These are phyloP conservation scores for Gadopsis bispinosus DNA, from an alignment of 2,797 vertebrate species.

Conservation along the genomic window DNA sequence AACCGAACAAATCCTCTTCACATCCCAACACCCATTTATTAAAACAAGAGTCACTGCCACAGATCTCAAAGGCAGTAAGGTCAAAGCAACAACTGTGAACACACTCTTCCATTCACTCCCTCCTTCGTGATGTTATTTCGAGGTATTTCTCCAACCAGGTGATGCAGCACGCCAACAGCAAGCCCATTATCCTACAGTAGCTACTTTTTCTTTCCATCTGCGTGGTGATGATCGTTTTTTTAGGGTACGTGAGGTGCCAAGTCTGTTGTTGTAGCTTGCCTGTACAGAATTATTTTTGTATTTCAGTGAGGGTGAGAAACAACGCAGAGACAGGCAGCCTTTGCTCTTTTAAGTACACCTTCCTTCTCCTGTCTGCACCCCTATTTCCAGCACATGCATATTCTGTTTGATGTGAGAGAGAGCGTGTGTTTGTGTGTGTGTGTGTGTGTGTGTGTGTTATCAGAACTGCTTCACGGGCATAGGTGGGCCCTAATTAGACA, in stretches of 20 bases:
- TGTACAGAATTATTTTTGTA: constrained; percentile 67
- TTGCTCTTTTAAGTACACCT: constrained; percentile 39
- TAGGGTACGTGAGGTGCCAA: constrained; percentile 22
- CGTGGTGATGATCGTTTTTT: constrained; percentile 30
- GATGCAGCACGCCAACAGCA: constrained; percentile 11
- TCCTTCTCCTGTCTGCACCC: constrained; percentile 57
- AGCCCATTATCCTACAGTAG: constrained; percentile 26
- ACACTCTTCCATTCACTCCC: constrained; percentile 25
- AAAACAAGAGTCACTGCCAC: constrained; percentile 4
- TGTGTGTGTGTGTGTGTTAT: constrained; percentile 19
- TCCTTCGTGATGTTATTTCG: constrained; percentile 13
- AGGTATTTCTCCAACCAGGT: constrained; percentile 9
- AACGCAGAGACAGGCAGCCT: constrained; percentile 45
- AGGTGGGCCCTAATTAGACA: constrained; percentile 42
- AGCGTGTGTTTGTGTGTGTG: constrained; percentile 11
- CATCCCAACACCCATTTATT: constrained; percentile 8
- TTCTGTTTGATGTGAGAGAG: constrained; percentile 49
- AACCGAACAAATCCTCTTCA: constrained; percentile 23
- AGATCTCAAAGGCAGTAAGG: constrained; percentile 12
- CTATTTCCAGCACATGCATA: constrained; percentile 64
- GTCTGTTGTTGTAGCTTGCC: constrained; percentile 37
- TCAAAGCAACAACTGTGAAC: constrained; percentile 45
- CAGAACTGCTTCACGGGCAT: constrained; percentile 39
- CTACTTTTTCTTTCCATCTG: constrained; percentile 28
- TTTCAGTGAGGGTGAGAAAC: constrained; percentile 43